Evolutionary conservation across 2,888 invertebrate species (phyloP).

Genomic region (Harpagoxenus sublaevis): DNA sequence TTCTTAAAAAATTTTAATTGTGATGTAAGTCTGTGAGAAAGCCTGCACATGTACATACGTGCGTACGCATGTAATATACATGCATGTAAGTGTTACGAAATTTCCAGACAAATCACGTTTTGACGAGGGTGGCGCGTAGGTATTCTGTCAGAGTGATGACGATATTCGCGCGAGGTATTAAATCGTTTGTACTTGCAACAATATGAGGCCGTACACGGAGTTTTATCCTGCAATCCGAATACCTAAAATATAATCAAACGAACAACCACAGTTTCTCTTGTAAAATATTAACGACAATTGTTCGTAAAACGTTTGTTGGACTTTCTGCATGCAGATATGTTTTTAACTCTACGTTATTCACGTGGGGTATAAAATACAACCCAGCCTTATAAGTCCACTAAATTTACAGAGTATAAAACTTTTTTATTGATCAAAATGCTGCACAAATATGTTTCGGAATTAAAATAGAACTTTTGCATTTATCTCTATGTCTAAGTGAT

Average conservation of each 20-base stretch:
- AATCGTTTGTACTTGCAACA: conserved; percentile 18
- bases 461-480: background rate
- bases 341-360: background rate
- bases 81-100: conserved; percentile 50
- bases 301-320: too few relatives aligned
- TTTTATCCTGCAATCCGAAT: background rate
- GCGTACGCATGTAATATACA: conserved; percentile 12
- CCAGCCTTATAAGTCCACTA: background rate
- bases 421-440: background rate
- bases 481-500: too few relatives aligned
- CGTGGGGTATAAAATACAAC: background rate
- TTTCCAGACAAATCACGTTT: conserved; percentile 8
- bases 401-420: background rate
- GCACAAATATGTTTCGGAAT: background rate
- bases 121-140: background rate
- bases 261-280: background rate
- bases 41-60: background rate
- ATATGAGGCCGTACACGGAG: background rate
- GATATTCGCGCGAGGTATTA: background rate
- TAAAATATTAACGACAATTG: too few relatives aligned
- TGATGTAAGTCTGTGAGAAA: conserved; percentile 2
- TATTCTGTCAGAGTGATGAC: conserved; percentile 13
- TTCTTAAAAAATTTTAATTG: background rate
- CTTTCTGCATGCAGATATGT: too few relatives aligned
- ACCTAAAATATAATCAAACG: background rate